phyloP scores from a whole-genome alignment of 2,888 invertebrate species.

The Latrodectus elegans region DNA sequence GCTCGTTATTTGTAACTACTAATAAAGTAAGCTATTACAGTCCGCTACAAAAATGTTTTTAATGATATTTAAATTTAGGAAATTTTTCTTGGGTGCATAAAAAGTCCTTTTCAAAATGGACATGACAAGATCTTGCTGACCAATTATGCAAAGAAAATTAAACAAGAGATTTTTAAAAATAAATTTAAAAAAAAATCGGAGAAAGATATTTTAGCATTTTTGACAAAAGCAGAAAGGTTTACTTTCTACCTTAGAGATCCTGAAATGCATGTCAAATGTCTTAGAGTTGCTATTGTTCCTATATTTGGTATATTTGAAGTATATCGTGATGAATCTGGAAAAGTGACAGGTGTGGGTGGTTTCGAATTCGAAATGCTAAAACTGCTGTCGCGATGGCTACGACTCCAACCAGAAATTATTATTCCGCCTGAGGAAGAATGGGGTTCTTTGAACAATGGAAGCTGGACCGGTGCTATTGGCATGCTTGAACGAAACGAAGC shows the following conservation, averaged over 20 bases:
- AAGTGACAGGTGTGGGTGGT: not conserved
- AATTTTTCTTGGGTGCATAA: too few species aligned
- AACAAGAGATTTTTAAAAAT: not conserved
- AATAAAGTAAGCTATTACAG: too few species aligned
- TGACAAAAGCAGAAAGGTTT: not conserved
- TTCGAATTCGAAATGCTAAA: not conserved
- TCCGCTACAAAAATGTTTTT: too few species aligned
- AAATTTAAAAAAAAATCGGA: not conserved
- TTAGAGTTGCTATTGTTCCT: not conserved
- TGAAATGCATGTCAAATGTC: not conserved
- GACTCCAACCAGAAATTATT: not conserved
- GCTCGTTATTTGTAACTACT: too few species aligned
- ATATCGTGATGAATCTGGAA: not conserved
- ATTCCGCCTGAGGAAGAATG: not conserved
- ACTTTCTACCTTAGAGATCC: not conserved
- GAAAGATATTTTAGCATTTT: not conserved
- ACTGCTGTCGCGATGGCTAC: not conserved
- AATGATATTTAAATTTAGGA: too few species aligned
- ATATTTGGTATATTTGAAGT: not conserved
- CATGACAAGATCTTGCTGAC: too few species aligned
- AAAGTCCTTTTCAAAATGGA: too few species aligned
- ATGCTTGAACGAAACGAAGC: not conserved
- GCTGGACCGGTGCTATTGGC: not conserved
- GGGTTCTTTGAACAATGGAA: not conserved
- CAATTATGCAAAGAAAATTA: too few species aligned